These are phyloP conservation scores for Ischnus inquisitorius DNA, from an alignment of 2,888 invertebrate species.

Conservation along the genomic window DNA sequence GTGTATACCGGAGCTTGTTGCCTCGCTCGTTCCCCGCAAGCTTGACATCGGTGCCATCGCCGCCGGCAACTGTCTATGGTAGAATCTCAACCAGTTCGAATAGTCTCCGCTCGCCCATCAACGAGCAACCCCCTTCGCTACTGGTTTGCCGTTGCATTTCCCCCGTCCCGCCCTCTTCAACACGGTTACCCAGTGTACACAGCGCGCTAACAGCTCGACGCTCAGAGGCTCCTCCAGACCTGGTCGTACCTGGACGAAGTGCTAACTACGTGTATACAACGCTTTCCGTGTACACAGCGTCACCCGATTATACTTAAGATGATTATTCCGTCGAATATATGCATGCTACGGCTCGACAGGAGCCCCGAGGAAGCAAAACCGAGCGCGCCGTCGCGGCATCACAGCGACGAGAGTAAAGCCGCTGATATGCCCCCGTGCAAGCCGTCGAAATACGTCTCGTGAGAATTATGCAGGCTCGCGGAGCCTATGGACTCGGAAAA, in stretches of 20 bases:
- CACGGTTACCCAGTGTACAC: constrained; percentile 30
- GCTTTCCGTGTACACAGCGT: constrained; percentile 51
- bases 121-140: constrained; percentile 48
- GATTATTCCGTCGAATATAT: constrained; percentile 72
- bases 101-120: constrained; percentile 13
- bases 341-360: background rate
- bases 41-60: background rate
- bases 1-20: background rate
- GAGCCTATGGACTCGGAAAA: constrained; percentile 3
- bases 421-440: constrained; percentile 19
- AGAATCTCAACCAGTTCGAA: background rate
- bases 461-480: constrained; percentile 42
- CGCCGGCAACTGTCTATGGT: constrained; percentile 9
- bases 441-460: constrained; percentile 46
- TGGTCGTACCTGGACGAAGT: constrained; percentile 57
- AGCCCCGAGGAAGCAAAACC: background rate
- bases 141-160: constrained; percentile 19
- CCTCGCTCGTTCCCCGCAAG: constrained; percentile 8
- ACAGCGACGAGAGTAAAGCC: constrained; percentile 3
- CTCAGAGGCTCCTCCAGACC: constrained; percentile 12
- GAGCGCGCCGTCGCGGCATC: background rate
- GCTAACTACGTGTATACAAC: constrained; percentile 65
- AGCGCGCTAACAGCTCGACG: background rate
- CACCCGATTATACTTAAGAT: constrained; percentile 70
- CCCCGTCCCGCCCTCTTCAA: too few species aligned